Evolutionary conservation across 2,797 vertebrate genomes (phyloP).

Genomic region (Melanotaenia nigrans): DNA sequence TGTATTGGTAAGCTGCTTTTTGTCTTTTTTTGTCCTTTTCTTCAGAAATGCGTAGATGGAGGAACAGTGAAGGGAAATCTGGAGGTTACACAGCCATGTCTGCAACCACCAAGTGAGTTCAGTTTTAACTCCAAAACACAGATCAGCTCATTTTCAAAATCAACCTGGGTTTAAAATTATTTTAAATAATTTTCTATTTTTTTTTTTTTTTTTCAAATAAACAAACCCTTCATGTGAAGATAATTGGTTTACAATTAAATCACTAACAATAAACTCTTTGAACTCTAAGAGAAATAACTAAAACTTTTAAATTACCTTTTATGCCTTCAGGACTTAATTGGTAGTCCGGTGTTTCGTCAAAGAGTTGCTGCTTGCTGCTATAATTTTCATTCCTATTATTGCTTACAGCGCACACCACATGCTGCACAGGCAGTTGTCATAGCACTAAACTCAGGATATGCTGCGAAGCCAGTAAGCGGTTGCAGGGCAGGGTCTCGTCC

Average conservation of each 20-base stretch:
- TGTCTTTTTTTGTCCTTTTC: conserved; percentile 13
- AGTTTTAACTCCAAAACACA: conserved; percentile 54
- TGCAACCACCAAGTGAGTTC: conserved; percentile 76
- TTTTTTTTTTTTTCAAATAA: no score
- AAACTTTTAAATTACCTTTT: conserved; percentile 39
- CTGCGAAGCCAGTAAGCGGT: conserved; percentile 54
- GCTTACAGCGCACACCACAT: conserved; percentile 47
- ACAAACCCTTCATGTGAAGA: conserved; percentile 1
- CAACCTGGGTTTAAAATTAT: not conserved
- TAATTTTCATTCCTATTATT: conserved; percentile 64
- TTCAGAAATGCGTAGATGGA: conserved; percentile 70
- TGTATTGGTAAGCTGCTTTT: conserved; percentile 3
- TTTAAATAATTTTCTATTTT: not conserved
- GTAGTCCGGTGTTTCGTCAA: conserved; percentile 29
- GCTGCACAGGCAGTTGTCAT: conserved; percentile 66
- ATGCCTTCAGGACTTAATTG: conserved; percentile 50
- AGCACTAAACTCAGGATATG: conserved; percentile 75
- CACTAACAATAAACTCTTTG: conserved; percentile 27
- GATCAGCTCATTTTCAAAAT: not conserved
- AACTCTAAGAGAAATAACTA: conserved; percentile 19
- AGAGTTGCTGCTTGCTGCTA: conserved; percentile 39
- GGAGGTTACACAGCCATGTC: conserved; percentile 70
- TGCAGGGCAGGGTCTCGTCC: conserved; percentile 65
- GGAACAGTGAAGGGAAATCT: conserved; percentile 73
- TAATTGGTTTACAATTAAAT: conserved; percentile 30